Base-by-base conservation (phyloP, 1,140 invertebrate species). In the Drosophila nigromelanica region DNA sequence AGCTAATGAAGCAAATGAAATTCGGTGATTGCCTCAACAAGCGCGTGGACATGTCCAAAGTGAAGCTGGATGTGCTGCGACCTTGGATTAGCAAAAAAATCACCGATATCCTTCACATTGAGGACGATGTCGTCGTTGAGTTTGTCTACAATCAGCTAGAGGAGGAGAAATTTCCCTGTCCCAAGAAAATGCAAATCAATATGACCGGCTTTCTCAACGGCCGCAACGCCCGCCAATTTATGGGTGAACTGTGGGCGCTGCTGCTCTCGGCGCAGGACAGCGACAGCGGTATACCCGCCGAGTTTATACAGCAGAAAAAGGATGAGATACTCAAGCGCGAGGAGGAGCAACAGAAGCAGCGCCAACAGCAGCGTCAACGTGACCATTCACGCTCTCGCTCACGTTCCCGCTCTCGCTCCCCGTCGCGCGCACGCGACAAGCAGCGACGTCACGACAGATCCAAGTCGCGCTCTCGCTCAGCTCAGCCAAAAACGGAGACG, bases 121-220 rank as follows among this genome's bases (percentile, higher is more conserved):
- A 99, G 93, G 99, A 99, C 93, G 98, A 99, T 92, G 98, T 99
- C 12, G 95, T 99, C 48, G 96, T 99, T 68, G 98, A 99, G 93
- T 99, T 99, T 95, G 98, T 99, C 68, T 98, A 99, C 93, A 99
- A 99, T 93, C 98, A 99, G 93, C 94, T 99, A 24, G 98, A 99
- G 93, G 91, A 92, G 63, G 96, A 97, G 91, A 97, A 97, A 95
- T 96, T 95, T 93, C 98, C 98, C 18, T 98, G 99, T 94, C 98
- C 98, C 40, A 98, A 98, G 92, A 97, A 98, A 92, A 99, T 99
- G 96, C 99, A 99, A 94, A 99, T 99, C 83, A 99, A 99, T 93
- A 93, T 99, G 87, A 99, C 99, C 39, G 99, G 99, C 10, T 99
- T 99, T 93, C 93, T 99, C 27, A 99, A 99, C 93, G 98, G 98